These are phyloP conservation scores for Lithobates sylvaticus DNA, from an alignment of 2,797 vertebrate genomes.

Conservation along the genomic window DNA sequence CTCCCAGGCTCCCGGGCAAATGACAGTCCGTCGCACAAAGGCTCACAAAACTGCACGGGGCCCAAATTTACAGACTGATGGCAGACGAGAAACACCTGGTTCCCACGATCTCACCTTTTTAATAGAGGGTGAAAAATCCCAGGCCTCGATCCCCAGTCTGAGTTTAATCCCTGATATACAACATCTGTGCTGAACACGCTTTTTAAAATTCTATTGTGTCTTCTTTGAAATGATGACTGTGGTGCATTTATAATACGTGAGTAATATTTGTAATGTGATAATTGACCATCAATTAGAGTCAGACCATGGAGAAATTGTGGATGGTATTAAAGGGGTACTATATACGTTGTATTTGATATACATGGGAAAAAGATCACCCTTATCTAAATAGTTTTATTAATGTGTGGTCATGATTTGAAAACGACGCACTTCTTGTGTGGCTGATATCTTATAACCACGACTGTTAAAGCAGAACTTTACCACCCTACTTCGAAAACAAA, in stretches of 20 bases:
- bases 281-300: neutral
- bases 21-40: neutral
- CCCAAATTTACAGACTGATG: slow-evolving; percentile 35
- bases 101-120: slow-evolving; percentile 41
- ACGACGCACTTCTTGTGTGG: neutral
- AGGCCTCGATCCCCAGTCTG: slow-evolving; percentile 4
- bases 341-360: neutral
- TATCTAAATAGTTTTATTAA: neutral
- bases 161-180: neutral
- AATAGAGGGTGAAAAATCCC: neutral
- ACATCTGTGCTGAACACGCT: neutral
- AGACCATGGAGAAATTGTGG: neutral
- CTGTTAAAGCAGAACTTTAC: no score
- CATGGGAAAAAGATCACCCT: neutral
- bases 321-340: neutral
- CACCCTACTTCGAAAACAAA: no score
- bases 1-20: neutral
- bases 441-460: neutral
- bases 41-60: slow-evolving; percentile 14
- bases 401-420: neutral
- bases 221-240: neutral
- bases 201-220: neutral
- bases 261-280: neutral
- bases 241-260: neutral
- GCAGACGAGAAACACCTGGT: slow-evolving; percentile 1